Percentiles rank a stretch among this genome's conserved stretches.
These are phyloP conservation scores for Lamprotornis superbus DNA, from an alignment of 2,113 vertebrate species.

Conservation along the genomic window DNA sequence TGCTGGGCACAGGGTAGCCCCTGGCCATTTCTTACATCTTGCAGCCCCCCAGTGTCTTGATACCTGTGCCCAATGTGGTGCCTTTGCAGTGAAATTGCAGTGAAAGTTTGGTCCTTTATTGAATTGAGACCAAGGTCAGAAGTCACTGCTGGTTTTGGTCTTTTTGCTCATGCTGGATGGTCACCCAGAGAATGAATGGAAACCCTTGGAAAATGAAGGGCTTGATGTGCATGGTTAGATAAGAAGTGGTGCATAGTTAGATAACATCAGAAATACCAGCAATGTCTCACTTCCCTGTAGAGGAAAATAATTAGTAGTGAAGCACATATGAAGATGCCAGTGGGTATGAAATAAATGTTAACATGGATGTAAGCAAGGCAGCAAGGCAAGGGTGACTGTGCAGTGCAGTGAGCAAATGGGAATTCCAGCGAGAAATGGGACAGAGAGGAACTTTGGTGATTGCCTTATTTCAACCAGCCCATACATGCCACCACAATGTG, in stretches of 20 bases:
- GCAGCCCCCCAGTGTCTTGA: accelerated
- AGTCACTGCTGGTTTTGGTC: neutral
- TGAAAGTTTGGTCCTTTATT: neutral
- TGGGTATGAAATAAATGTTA: neutral
- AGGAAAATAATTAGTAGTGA: neutral
- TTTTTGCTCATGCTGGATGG: neutral
- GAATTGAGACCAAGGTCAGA: neutral
- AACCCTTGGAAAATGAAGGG: neutral
- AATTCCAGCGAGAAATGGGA: neutral
- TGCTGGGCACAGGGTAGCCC: accelerated
- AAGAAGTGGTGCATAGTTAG: neutral
- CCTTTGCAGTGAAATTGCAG: neutral
- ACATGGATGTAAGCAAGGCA: neutral
- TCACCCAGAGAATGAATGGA: neutral
- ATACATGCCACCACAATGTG: neutral
- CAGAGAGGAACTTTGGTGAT: neutral
- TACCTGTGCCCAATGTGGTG: neutral
- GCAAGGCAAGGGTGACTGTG: neutral
- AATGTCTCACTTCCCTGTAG: neutral
- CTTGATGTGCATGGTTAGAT: accelerated
- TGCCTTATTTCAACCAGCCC: neutral
- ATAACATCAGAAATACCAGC: neutral
- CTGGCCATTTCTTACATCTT: neutral
- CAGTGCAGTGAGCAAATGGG: neutral
- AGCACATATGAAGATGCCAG: neutral